Percentiles rank a stretch among this genome's conserved stretches.
phyloP scores from a whole-genome alignment of 1,140 invertebrate species.

The Scaptodrosophila lebanonensis region DNA sequence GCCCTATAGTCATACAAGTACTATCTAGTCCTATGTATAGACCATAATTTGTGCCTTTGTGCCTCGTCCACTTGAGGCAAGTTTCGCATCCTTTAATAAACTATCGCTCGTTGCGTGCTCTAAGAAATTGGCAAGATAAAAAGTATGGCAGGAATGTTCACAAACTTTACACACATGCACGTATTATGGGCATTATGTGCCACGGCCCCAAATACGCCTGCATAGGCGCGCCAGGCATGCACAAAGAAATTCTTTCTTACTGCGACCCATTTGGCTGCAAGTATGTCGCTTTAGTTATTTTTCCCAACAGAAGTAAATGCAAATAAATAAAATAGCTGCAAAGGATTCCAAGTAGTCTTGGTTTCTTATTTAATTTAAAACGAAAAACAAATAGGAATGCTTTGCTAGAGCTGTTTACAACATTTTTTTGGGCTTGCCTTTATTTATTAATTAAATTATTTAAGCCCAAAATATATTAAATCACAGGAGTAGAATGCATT shows the following conservation, averaged over 20 bases:
- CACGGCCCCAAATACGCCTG: slow-evolving; percentile 20
- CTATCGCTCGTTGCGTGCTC: slow-evolving; percentile 13
- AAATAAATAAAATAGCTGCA: too few species aligned
- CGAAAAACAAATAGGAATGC: not conserved
- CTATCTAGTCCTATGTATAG: too few species aligned
- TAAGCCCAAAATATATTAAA: too few species aligned
- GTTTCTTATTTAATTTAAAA: too few species aligned
- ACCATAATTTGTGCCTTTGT: too few species aligned
- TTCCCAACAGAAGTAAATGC: slow-evolving; percentile 17
- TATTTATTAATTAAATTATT: too few species aligned
- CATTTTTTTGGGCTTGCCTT: too few species aligned
- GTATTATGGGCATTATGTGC: slow-evolving; percentile 16
- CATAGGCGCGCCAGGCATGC: slow-evolving; percentile 28
- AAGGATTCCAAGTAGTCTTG: too few species aligned
- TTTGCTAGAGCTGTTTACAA: too few species aligned
- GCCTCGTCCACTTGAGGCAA: too few species aligned
- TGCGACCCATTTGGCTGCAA: slow-evolving; percentile 6
- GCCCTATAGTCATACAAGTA: not conserved
- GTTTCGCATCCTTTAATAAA: slow-evolving; percentile 54
- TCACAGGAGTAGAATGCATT: too few species aligned
- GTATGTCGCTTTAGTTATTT: slow-evolving; percentile 22
- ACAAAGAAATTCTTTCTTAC: slow-evolving; percentile 36
- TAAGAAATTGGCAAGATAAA: slow-evolving; percentile 28
- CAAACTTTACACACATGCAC: slow-evolving; percentile 30
- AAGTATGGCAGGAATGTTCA: slow-evolving; percentile 49